Percentiles rank a stretch among this genome's conserved stretches.
These are phyloP conservation scores for Tinamus guttatus DNA, from an alignment of 2,113 vertebrate genomes.

Conservation along the genomic window DNA sequence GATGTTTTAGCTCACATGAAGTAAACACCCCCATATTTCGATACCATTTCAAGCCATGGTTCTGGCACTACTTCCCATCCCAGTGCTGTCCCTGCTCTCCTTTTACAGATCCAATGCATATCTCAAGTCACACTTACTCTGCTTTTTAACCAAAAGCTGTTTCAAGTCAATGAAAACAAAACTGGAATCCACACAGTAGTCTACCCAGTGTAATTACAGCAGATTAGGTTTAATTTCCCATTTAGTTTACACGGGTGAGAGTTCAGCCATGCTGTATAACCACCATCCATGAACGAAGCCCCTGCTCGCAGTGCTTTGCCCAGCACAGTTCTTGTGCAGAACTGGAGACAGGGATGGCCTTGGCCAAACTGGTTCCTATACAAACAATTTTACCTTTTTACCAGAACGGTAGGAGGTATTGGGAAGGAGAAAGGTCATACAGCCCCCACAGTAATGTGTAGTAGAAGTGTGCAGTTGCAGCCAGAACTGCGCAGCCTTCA, in stretches of 20 bases:
- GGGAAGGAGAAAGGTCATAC: background rate
- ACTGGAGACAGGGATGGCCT: background rate
- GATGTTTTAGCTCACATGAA: background rate
- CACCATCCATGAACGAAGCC: fast-evolving
- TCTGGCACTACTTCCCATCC: background rate
- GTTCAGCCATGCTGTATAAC: background rate
- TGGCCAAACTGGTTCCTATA: background rate
- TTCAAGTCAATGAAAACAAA: background rate
- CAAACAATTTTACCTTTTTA: background rate
- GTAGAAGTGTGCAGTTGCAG: background rate
- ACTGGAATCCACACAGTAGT: background rate
- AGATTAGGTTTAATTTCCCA: background rate
- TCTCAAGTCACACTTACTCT: background rate
- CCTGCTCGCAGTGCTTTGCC: background rate
- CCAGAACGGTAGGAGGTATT: no score
- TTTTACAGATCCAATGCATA: fast-evolving
- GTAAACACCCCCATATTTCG: background rate
- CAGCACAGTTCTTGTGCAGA: fast-evolving
- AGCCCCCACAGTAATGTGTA: background rate
- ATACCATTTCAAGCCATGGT: background rate
- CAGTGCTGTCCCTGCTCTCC: background rate
- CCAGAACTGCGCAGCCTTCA: background rate
- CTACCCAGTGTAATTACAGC: background rate
- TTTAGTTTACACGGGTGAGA: fast-evolving
- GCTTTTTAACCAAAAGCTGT: fast-evolving